Percentiles rank a stretch among this genome's conserved stretches.
These are phyloP conservation scores for Theropithecus gelada DNA, from an alignment of 2,113 vertebrate genomes.

Conservation along the genomic window DNA sequence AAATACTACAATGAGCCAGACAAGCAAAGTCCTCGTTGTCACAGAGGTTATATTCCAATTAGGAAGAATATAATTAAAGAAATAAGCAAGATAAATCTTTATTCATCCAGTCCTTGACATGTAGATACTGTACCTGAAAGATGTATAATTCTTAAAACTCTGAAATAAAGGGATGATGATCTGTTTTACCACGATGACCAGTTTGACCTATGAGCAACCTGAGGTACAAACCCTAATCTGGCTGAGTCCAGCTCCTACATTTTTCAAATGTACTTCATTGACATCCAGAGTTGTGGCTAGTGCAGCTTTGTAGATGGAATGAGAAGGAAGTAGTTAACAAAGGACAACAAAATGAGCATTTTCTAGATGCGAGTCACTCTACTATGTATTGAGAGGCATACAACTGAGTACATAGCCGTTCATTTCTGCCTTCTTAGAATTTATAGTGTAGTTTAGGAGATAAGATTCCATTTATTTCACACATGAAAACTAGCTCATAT, in stretches of 20 bases:
- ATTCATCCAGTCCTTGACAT: not conserved
- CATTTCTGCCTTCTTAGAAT: constrained; percentile 43
- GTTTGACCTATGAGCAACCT: not conserved
- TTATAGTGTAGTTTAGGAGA: not conserved
- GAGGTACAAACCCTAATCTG: not conserved
- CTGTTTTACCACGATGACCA: not conserved
- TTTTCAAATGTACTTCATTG: not conserved
- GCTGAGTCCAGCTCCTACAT: not conserved
- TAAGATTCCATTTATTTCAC: constrained; percentile 27
- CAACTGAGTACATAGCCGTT: not conserved
- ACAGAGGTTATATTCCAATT: not conserved
- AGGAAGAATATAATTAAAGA: not conserved
- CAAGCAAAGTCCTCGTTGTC: not conserved
- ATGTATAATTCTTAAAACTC: not conserved
- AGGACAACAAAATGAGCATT: not conserved
- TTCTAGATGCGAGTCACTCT: not conserved
- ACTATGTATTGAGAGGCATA: not conserved
- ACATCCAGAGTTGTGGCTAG: not conserved
- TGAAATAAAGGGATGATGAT: not conserved
- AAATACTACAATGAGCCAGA: not conserved
- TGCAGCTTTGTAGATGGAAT: not conserved
- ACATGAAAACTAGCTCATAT: constrained; percentile 35
- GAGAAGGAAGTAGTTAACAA: not conserved
- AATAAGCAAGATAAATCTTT: not conserved
- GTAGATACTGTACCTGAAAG: not conserved